Percentiles rank a stretch among this genome's conserved stretches.
Conservation (phyloP, 1,140 invertebrate genomes). For the Caerostris extrusa region DNA sequence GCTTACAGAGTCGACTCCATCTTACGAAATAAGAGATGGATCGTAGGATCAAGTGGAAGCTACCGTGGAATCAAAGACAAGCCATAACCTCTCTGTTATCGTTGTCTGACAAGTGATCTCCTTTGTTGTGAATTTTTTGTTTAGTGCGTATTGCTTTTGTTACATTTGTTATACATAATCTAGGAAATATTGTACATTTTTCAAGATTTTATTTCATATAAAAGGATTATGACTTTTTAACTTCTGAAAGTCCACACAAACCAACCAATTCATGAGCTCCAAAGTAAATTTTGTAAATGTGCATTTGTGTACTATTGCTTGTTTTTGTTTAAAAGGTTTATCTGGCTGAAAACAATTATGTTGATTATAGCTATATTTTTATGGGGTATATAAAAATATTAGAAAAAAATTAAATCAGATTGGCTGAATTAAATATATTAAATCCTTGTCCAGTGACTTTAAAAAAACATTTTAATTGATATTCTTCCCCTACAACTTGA, state of each 20-base stretch:
- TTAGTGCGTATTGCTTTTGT: neutral
- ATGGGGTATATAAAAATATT: neutral
- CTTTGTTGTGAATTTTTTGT: neutral
- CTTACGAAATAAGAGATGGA: constrained; percentile 61
- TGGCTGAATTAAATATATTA: too few species aligned
- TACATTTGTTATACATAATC: neutral
- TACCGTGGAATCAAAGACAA: constrained; percentile 66
- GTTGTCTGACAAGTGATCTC: constrained; percentile 52
- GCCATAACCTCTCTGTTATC: constrained; percentile 48
- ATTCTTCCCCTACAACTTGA: too few species aligned
- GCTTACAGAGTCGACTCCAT: too few species aligned
- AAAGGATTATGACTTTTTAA: neutral
- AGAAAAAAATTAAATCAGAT: neutral
- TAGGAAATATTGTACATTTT: neutral
- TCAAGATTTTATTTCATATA: neutral
- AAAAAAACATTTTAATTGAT: too few species aligned
- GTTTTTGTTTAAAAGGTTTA: neutral
- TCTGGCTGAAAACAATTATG: neutral
- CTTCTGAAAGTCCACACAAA: neutral
- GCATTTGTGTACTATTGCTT: neutral
- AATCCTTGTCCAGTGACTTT: too few species aligned
- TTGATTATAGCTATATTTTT: neutral
- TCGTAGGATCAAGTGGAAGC: constrained; percentile 34
- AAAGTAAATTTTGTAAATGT: neutral
- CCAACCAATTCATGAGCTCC: constrained; percentile 31